Base-by-base conservation (phyloP, 1,140 invertebrate species). In the Wasmannia auropunctata region DNA sequence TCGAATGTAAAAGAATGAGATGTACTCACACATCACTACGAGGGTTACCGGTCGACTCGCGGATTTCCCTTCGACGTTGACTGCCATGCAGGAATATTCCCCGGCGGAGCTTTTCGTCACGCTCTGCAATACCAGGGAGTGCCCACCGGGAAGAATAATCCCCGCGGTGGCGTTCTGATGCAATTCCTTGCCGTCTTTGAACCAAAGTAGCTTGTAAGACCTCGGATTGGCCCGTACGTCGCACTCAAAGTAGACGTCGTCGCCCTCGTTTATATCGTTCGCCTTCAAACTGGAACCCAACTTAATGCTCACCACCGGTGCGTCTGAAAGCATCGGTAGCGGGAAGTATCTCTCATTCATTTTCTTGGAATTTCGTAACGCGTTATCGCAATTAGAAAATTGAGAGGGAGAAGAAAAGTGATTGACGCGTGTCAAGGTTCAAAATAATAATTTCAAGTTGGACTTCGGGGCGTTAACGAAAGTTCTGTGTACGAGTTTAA, bases 191-290 rank as follows among this genome's bases (percentile, higher is more conserved):
- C 97, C 97, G 92, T 98, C 97, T 93, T 98, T 97, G 86, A 97
- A 96, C 98, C 98, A 98, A 25, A 97, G 96, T 37, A 98, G 96
- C 90, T 97, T 97, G 90, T 97, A 96, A 91, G 96, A 97, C 84
- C 96, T 96, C 8, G 98, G 98, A 96, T 98, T 98, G 74, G 98
- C 97, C 92, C 96, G 96, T 87, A 98, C 97, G 94, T 98, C 97
- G 95, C 98, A 98, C 95, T 98, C 98, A 95, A 98, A 98, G 95
- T 98, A 98, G 49, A 98, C 97, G 94, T 98, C 98, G 92, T 98
- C 98, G 60, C 98, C 98, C 95, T 98, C 98, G 95, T 98, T 98
- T 94, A 98, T 98, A 95, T 98, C 97, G 89, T 97, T 97, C 31
- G 97, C 97, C 90, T 97, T 97, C 85, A 98, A 95, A 65, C 97